Conservation (phyloP, 2,888 invertebrate species). For the Agrotis exclamationis region DNA sequence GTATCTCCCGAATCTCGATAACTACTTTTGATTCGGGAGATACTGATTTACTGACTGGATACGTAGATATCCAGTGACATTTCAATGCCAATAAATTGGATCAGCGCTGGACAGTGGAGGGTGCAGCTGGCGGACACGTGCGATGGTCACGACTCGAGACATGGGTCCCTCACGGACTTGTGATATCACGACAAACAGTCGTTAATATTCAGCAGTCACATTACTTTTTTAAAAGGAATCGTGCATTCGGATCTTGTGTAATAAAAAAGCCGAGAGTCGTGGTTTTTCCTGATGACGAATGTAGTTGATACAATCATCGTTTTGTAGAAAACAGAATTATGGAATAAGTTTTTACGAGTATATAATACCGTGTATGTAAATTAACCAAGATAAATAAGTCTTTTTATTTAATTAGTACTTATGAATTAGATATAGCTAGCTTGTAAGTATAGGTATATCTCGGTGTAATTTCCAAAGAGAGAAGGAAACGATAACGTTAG, state of each 20-base stretch:
- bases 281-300: slow-evolving; percentile 1
- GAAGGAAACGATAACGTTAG: not conserved
- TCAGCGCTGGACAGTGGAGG: slow-evolving; percentile 61
- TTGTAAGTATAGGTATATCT: no score
- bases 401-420: no score
- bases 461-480: not conserved
- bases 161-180: slow-evolving; percentile 76
- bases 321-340: slow-evolving; percentile 11
- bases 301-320: not conserved
- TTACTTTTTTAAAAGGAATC: slow-evolving; percentile 49
- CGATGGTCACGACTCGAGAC: slow-evolving; percentile 84
- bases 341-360: not conserved
- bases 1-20: slow-evolving; percentile 51
- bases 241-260: slow-evolving; percentile 37
- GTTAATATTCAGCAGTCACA: slow-evolving; percentile 53
- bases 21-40: not conserved
- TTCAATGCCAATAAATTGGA: slow-evolving; percentile 81
- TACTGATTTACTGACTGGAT: no score
- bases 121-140: slow-evolving; percentile 81
- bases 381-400: no score
- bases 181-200: slow-evolving; percentile 72
- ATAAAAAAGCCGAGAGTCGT: slow-evolving; percentile 30
- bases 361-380: not conserved
- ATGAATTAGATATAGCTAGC: no score
- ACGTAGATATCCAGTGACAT: slow-evolving; percentile 66